phyloP scores from a whole-genome alignment of 2,888 invertebrate genomes.

The Pammene fasciana region DNA sequence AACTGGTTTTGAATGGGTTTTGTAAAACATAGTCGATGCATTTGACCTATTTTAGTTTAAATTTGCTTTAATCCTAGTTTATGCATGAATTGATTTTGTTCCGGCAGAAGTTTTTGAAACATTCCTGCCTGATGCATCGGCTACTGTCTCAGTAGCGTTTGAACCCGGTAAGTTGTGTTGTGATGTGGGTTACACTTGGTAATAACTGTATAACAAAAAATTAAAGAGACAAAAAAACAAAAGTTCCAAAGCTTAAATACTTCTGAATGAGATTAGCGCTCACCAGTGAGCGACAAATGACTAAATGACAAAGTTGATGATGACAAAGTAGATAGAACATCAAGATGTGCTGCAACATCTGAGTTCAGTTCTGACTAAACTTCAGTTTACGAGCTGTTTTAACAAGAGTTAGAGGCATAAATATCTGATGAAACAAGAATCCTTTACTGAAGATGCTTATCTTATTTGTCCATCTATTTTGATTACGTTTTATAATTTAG shows the following conservation, averaged over 20 bases:
- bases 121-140: constrained; percentile 62
- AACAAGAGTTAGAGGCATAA: too few relatives aligned
- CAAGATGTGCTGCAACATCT: too few relatives aligned
- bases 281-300: too few relatives aligned
- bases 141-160: constrained; percentile 57
- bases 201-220: not conserved
- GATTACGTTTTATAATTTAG: too few relatives aligned
- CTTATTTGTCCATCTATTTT: too few relatives aligned
- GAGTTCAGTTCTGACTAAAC: too few relatives aligned
- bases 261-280: not conserved
- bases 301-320: too few relatives aligned
- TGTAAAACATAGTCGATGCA: constrained; percentile 41
- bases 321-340: too few relatives aligned
- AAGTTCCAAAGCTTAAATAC: not conserved
- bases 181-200: constrained; percentile 16
- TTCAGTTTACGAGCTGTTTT: too few relatives aligned
- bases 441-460: too few relatives aligned
- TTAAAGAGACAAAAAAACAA: too few relatives aligned
- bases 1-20: not conserved
- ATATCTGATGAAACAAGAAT: too few relatives aligned
- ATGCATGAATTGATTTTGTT: constrained; percentile 55
- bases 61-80: constrained; percentile 40
- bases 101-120: constrained; percentile 71
- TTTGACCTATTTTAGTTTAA: constrained; percentile 29
- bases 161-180: constrained; percentile 59